These are phyloP conservation scores for Pitta sordida DNA, from an alignment of 2,113 vertebrate species.

Conservation along the genomic window DNA sequence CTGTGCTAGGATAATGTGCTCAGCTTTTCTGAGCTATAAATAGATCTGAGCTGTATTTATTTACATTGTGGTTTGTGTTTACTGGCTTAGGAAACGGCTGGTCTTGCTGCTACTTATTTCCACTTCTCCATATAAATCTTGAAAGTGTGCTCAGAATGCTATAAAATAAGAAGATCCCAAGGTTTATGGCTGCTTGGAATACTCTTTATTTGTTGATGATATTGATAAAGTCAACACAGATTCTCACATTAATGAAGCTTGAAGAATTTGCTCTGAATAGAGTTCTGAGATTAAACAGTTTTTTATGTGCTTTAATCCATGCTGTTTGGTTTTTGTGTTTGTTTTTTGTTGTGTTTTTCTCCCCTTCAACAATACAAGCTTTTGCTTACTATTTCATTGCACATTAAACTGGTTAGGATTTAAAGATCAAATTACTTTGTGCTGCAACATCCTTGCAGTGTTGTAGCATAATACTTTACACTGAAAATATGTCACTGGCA, in stretches of 20 bases:
- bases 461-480: not conserved
- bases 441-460: not conserved
- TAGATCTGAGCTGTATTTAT: not conserved
- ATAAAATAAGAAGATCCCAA: not conserved
- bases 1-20: not conserved
- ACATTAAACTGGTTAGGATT: not conserved
- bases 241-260: not conserved
- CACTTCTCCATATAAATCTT: not conserved
- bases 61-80: not conserved
- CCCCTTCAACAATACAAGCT: not conserved
- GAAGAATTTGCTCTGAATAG: not conserved
- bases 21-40: not conserved
- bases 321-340: not conserved
- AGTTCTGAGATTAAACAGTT: not conserved
- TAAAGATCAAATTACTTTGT: constrained; percentile 26
- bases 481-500: not conserved
- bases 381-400: constrained; percentile 42
- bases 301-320: constrained; percentile 21
- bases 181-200: not conserved
- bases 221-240: not conserved
- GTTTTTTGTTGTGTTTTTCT: not conserved
- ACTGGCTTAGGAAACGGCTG: not conserved
- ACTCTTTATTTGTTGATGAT: not conserved
- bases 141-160: not conserved
- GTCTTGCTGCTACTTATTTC: not conserved